Evolutionary conservation across 64 coral and sea anemone species (phyloP).

Genomic region (Orbicella faveolata): DNA sequence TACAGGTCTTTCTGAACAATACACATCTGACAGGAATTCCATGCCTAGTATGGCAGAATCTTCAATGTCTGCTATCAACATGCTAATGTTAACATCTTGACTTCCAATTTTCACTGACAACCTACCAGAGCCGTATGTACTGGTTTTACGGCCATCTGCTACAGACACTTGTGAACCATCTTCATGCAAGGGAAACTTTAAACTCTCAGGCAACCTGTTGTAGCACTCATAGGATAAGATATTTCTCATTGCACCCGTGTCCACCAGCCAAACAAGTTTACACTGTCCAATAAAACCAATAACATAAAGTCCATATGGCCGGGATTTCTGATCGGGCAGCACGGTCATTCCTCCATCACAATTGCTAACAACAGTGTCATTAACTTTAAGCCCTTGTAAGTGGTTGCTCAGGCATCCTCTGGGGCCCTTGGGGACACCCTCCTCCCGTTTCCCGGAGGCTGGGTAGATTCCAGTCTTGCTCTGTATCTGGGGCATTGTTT

Average conservation of each 20-base stretch:
- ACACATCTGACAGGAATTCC: neutral
- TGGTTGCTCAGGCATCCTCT: no score
- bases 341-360: no score
- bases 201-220: neutral
- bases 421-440: no score
- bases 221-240: slow-evolving; percentile 9
- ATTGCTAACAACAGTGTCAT: no score
- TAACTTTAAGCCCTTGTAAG: no score
- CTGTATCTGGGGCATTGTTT: no score
- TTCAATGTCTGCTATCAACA: slow-evolving; percentile 39
- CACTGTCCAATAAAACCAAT: slow-evolving; percentile 6
- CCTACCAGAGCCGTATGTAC: slow-evolving; percentile 1
- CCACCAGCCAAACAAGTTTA: slow-evolving; percentile 29
- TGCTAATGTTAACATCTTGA: slow-evolving; percentile 9
- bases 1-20: no score
- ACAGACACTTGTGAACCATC: slow-evolving; percentile 36
- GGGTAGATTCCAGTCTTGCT: no score
- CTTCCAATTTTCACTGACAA: slow-evolving; percentile 16
- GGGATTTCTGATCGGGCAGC: no score
- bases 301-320: neutral
- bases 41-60: neutral
- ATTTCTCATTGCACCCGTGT: slow-evolving; percentile 38
- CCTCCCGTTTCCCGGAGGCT: no score
- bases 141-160: slow-evolving; percentile 15
- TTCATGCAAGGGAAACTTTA: slow-evolving; percentile 11